These are phyloP conservation scores for Phrynocephalus guinanensis DNA, from an alignment of 2,797 vertebrate species.

Conservation along the genomic window DNA sequence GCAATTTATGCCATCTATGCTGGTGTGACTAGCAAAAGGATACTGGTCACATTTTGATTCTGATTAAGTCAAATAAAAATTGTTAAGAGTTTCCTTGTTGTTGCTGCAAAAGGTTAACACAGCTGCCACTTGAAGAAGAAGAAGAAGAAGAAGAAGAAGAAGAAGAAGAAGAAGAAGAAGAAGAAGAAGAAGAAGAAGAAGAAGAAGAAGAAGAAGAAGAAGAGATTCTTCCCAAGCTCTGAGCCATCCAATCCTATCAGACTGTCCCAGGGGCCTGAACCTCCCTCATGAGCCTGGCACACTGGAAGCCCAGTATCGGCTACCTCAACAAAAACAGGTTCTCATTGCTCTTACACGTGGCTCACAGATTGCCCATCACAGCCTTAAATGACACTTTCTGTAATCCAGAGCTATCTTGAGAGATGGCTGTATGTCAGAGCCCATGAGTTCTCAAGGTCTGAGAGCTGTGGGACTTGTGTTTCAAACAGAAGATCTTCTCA, in stretches of 20 bases:
- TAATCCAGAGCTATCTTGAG: slow-evolving; percentile 55
- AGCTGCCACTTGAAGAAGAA: too few species aligned
- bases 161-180: too few species aligned
- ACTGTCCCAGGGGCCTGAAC: not conserved
- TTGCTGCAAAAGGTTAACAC: too few species aligned
- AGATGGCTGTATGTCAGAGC: slow-evolving; percentile 53
- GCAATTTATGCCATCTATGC: too few species aligned
- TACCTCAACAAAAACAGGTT: not conserved
- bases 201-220: too few species aligned
- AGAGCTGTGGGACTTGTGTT: slow-evolving; percentile 24
- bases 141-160: too few species aligned
- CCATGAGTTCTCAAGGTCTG: slow-evolving; percentile 37
- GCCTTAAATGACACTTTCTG: slow-evolving; percentile 46
- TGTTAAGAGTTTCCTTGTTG: too few species aligned
- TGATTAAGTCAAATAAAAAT: too few species aligned
- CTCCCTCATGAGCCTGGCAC: not conserved
- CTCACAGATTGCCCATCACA: slow-evolving; percentile 9
- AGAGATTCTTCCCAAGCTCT: not conserved
- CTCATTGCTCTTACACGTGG: slow-evolving; percentile 9
- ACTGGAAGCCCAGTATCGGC: not conserved
- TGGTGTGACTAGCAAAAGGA: too few species aligned
- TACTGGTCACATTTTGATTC: too few species aligned
- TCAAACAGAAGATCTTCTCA: slow-evolving; percentile 32
- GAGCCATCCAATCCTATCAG: not conserved
- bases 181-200: too few species aligned